Evolutionary conservation across 2,888 invertebrate species (phyloP), one percentile per base, ranked within the genome.

Genomic region (Macropis europaea): DNA sequence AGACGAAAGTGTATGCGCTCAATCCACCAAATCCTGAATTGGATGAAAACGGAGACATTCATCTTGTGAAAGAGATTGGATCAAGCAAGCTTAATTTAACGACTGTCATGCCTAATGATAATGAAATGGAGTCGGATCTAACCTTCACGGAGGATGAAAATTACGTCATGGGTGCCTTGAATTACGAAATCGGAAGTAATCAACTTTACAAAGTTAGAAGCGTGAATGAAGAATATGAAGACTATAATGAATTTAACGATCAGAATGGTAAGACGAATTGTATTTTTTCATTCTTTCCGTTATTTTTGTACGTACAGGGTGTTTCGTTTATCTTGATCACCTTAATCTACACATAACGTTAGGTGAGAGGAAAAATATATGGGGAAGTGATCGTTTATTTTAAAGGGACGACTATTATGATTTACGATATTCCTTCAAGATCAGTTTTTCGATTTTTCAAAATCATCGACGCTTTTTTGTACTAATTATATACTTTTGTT

Each of bases 1-100:
- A 3, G 3, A 34, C 42, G 15, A 38, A 74, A 22, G 26, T 67
- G 22, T 81, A 73, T 24, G 82, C 84, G 4, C 79, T 79, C n/a
- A 81, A 80, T 4, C 79, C 80, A n/a, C n/a, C 76, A 15, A 54
- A 50, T 3, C 45, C 79, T 9, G 75, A 69, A n/a, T 81, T 82
- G 42, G 77, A 78, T 40, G 76, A 81, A 34, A 66, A 77, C 3
- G 75, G 76, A 48, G 75, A 78, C 30, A 75, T 53, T 32, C 69
- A 70, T 32, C 59, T 45, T 28, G 11, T 70, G 48, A 73, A 68
- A 7, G 57, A 59, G 17, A 47, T 40, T 5, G 47, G 61, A 4
- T 74, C 80, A n/a, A 52, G 26, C 19, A 22, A 54, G 7, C 71
- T 75, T 13, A 71, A 52, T 24, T 17, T 15, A 11, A 15, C 30